phyloP scores from a whole-genome alignment of 1,140 invertebrate genomes.

The Eumaeus atala region DNA sequence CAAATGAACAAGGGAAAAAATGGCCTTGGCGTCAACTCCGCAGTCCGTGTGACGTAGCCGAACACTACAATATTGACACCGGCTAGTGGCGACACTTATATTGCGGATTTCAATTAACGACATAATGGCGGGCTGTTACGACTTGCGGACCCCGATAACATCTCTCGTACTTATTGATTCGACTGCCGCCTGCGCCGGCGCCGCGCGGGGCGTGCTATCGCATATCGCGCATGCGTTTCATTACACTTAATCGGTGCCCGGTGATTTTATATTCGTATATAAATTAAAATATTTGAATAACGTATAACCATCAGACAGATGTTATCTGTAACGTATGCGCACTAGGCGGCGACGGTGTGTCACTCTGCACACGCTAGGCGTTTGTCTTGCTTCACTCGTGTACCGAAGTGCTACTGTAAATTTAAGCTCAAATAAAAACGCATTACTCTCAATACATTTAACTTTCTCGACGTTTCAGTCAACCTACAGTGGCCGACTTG shows the following conservation, averaged over 20 bases:
- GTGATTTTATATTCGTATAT: slow-evolving; percentile 10
- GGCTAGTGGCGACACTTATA: slow-evolving; percentile 3
- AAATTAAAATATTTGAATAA: neutral
- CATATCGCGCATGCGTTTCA: slow-evolving; percentile 6
- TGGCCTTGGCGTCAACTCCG: neutral
- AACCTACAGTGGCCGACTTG: too few relatives aligned
- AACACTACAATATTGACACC: neutral
- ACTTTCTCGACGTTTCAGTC: too few relatives aligned
- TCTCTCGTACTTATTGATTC: slow-evolving; percentile 14
- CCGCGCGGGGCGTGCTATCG: slow-evolving; percentile 13
- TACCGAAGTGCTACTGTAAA: too few relatives aligned
- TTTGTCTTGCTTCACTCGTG: too few relatives aligned
- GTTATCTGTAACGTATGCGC: too few relatives aligned
- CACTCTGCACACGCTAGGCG: too few relatives aligned
- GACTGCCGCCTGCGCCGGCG: slow-evolving; percentile 4
- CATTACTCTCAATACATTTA: too few relatives aligned
- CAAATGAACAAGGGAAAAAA: neutral
- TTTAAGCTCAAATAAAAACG: too few relatives aligned
- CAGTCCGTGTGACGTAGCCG: neutral
- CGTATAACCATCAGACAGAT: too few relatives aligned
- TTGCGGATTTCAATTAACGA: slow-evolving; percentile 16
- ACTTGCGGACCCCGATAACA: slow-evolving; percentile 14
- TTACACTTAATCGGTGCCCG: slow-evolving; percentile 12
- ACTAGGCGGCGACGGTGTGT: too few relatives aligned
- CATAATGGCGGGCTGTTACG: slow-evolving; percentile 9